A percentile compares a stretch with the other conserved stretches of the same genome.
These are phyloP conservation scores for Chunga burmeisteri DNA, from an alignment of 2,113 vertebrate genomes.

Conservation along the genomic window DNA sequence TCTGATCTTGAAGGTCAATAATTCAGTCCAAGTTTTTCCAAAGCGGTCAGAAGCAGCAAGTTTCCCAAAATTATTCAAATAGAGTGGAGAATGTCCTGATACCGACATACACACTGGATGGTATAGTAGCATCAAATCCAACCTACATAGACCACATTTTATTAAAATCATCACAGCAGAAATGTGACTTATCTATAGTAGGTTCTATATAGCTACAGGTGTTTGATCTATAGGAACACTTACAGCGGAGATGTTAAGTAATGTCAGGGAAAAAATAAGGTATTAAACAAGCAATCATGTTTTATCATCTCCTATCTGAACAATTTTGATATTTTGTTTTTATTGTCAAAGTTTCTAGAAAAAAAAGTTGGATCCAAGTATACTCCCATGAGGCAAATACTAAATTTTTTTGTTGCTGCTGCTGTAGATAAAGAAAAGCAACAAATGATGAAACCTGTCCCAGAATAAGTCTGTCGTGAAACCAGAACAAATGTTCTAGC, in stretches of 20 bases:
- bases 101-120: fast-evolving
- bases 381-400: not conserved
- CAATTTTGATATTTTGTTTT: not conserved
- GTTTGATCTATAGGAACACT: not conserved
- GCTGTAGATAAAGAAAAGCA: not conserved
- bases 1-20: not conserved
- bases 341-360: not conserved
- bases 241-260: not conserved
- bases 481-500: not conserved
- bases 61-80: not conserved
- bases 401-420: not conserved
- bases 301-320: not conserved
- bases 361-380: not conserved
- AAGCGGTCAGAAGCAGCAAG: not conserved
- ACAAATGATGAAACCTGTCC: not conserved
- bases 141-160: not conserved
- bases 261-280: not conserved
- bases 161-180: not conserved
- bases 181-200: not conserved
- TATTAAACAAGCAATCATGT: not conserved
- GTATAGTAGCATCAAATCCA: not conserved
- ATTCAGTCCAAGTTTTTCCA: not conserved
- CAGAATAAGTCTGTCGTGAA: not conserved
- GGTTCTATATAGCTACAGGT: not conserved
- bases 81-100: not conserved